phyloP scores from a whole-genome alignment of 2,113 vertebrate genomes.

The Actenoides hombroni region DNA sequence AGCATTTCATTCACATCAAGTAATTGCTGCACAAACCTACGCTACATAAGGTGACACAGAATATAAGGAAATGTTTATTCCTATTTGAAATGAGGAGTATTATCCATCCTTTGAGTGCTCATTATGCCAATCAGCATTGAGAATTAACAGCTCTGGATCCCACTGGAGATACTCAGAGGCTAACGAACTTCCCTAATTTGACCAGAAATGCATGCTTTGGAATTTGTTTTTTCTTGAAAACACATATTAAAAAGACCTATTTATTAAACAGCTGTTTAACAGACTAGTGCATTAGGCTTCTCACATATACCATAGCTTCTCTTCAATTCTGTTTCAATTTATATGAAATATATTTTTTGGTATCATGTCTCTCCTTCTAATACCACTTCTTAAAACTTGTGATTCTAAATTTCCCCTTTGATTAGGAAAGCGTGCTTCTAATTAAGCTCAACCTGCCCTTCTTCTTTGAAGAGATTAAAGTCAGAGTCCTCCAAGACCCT shows the following conservation, averaged over 20 bases:
- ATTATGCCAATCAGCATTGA: not conserved
- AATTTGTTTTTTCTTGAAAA: not conserved
- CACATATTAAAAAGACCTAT: not conserved
- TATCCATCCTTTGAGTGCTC: not conserved
- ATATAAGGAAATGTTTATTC: not conserved
- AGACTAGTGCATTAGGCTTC: not conserved
- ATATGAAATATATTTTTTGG: not conserved
- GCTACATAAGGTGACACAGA: not conserved
- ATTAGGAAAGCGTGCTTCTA: not conserved
- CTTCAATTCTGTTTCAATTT: not conserved
- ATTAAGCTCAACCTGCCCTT: slow-evolving; percentile 12
- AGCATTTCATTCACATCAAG: not conserved
- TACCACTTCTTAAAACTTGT: not conserved
- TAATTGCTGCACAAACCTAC: not conserved
- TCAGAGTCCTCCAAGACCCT: not conserved
- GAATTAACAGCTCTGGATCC: not conserved
- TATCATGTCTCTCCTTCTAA: not conserved
- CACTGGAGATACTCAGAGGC: not conserved
- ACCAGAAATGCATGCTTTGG: not conserved
- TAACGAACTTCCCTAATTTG: not conserved
- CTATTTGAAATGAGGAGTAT: not conserved
- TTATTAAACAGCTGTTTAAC: not conserved
- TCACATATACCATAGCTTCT: not conserved
- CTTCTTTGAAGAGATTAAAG: slow-evolving; percentile 23
- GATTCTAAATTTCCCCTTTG: not conserved